Conservation (phyloP, 2,113 vertebrate genomes). For the Thryonomys swinderianus region DNA sequence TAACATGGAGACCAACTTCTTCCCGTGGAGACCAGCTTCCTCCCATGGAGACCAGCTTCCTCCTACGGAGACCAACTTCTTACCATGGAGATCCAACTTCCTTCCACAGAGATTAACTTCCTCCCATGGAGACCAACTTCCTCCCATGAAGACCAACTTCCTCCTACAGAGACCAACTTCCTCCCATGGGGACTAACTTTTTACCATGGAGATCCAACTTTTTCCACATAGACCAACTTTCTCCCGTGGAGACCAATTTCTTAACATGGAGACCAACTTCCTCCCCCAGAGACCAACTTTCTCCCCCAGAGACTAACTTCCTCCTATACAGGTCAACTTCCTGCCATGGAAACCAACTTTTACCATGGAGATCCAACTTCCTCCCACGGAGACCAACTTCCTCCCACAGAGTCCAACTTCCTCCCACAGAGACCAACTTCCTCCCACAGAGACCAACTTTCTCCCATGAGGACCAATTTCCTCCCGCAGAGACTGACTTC, state of each 20-base stretch:
- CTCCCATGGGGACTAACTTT: no score
- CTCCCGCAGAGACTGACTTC: no score
- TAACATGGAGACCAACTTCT: neutral
- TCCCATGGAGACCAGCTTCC: neutral
- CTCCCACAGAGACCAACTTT: neutral
- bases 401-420: neutral
- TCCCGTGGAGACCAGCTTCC: neutral
- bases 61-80: neutral
- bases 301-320: neutral
- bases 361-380: neutral
- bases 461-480: neutral
- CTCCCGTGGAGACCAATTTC: no score
- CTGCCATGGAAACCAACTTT: neutral
- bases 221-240: neutral
- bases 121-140: neutral
- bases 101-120: neutral
- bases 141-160: neutral
- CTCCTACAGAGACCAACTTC: neutral
- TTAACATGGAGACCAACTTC: no score
- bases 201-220: neutral
- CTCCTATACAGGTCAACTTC: neutral
- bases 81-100: neutral
- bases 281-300: neutral
- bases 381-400: neutral
- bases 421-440: neutral